Percentiles rank a stretch among this genome's conserved stretches.
phyloP scores from a whole-genome alignment of 2,797 vertebrate genomes.

The Microctenopoma lineatum region DNA sequence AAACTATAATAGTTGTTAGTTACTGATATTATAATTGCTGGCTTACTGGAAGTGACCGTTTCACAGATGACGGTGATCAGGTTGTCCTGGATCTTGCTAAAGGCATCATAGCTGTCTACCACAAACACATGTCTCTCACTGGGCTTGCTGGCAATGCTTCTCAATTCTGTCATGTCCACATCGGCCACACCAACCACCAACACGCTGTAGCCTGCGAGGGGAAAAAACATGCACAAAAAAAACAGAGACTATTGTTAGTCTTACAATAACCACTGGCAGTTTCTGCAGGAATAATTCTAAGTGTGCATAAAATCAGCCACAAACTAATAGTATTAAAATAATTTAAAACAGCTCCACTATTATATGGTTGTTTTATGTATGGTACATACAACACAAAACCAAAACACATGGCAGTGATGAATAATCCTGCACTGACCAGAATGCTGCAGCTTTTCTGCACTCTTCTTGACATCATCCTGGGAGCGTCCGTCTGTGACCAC shows the following conservation, averaged over 20 bases:
- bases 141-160: conserved; percentile 95
- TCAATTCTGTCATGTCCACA: conserved; percentile 91
- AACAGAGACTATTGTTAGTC: conserved; percentile 51
- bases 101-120: conserved; percentile 97
- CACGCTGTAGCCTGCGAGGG: conserved; percentile 91
- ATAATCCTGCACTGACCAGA: conserved; percentile 84
- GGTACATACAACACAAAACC: not conserved
- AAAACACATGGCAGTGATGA: conserved; percentile 9
- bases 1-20: not conserved
- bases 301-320: conserved; percentile 34
- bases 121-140: conserved; percentile 96
- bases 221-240: conserved; percentile 24
- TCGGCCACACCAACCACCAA: conserved; percentile 98
- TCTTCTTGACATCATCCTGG: conserved; percentile 97
- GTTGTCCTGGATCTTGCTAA: conserved; percentile 98
- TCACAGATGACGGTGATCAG: conserved; percentile 99
- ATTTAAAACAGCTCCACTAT: not conserved
- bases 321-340: conserved; percentile 4
- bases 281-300: conserved; percentile 20
- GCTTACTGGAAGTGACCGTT: conserved; percentile 97
- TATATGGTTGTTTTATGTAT: not conserved
- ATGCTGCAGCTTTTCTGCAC: conserved; percentile 91
- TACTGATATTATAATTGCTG: not conserved
- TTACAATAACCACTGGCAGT: conserved; percentile 29
- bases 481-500: conserved; percentile 98